Percentiles rank a stretch among this genome's conserved stretches.
Evolutionary conservation across 2,888 invertebrate species (phyloP).

Genomic region (Selenia dentaria): DNA sequence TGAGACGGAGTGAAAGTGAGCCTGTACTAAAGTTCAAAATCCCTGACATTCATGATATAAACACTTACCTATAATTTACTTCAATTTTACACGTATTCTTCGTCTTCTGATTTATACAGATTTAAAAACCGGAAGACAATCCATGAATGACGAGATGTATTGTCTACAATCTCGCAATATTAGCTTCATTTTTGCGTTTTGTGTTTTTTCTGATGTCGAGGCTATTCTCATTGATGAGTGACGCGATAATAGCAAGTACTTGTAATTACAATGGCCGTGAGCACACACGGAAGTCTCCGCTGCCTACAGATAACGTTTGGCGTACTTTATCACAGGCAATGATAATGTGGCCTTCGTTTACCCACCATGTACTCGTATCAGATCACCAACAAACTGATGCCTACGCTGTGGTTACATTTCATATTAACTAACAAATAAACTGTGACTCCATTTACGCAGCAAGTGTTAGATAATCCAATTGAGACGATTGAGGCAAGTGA

Average conservation of each 20-base stretch:
- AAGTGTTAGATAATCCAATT: background rate
- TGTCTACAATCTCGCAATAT: no score
- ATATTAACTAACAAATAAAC: background rate
- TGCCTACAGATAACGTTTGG: conserved; percentile 72
- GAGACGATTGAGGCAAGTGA: no score
- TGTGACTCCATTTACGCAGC: background rate
- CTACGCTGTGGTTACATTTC: conserved; percentile 3
- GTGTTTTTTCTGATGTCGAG: conserved; percentile 2
- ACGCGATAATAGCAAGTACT: conserved; percentile 47
- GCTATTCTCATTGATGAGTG: conserved; percentile 34
- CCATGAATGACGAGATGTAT: no score
- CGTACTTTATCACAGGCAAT: conserved; percentile 65
- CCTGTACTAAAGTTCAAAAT: no score
- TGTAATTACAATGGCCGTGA: conserved; percentile 62
- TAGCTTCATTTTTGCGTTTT: no score
- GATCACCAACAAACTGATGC: conserved; percentile 7
- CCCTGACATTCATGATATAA: no score
- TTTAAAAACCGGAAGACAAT: no score
- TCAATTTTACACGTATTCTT: no score
- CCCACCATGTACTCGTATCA: conserved; percentile 41
- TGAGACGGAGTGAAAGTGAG: no score
- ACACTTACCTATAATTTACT: no score
- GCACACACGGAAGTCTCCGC: conserved; percentile 74
- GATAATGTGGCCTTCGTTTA: conserved; percentile 66
- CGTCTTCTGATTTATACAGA: no score